Percentiles rank a stretch among this genome's conserved stretches.
Evolutionary conservation across 2,797 vertebrate species (phyloP).

Genomic region (Liasis olivaceus): DNA sequence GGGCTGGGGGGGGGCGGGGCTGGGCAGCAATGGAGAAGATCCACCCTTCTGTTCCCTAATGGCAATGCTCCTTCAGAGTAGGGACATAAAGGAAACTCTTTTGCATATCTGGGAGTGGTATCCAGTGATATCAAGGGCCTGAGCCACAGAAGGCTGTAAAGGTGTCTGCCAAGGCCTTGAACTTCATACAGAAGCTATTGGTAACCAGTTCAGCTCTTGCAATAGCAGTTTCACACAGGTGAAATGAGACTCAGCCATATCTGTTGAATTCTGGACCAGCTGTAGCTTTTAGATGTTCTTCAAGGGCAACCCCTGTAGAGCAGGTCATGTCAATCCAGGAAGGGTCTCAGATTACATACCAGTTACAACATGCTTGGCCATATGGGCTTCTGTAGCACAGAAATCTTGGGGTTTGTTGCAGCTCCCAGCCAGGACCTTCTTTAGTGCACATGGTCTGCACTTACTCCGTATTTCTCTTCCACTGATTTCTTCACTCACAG

Average conservation of each 20-base stretch:
- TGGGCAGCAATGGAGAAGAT: neutral
- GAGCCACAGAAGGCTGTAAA: neutral
- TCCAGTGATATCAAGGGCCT: neutral
- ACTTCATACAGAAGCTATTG: neutral
- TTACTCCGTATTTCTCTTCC: neutral
- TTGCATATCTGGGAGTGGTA: neutral
- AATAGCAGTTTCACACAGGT: neutral
- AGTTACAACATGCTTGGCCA: neutral
- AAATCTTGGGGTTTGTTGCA: neutral
- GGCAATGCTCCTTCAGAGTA: neutral
- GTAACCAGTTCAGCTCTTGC: neutral
- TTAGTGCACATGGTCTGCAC: neutral
- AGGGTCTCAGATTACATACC: neutral
- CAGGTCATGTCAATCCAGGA: neutral
- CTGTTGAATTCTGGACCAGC: neutral
- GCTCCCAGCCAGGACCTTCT: neutral
- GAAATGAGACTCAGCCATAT: neutral
- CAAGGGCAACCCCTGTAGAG: neutral
- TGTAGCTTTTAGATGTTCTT: neutral
- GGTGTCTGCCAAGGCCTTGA: neutral
- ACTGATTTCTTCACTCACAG: neutral
- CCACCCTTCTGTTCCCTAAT: neutral
- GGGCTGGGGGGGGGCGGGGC: neutral
- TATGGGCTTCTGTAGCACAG: neutral
- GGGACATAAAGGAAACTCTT: neutral